Conservation (phyloP, 2,113 vertebrate species). For the Nansenia antarctica region DNA sequence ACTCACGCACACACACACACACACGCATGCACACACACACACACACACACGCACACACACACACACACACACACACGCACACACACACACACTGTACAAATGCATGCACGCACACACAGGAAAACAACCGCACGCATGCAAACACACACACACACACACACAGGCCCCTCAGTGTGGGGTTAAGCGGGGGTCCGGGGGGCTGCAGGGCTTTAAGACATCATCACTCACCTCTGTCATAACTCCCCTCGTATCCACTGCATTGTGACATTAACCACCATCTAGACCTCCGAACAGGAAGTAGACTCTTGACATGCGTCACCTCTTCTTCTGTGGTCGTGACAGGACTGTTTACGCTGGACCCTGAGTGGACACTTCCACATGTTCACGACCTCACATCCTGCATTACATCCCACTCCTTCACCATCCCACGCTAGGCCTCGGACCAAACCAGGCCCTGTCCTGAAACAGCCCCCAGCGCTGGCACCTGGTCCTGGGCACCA, state of each 20-base stretch:
- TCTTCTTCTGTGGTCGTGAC: slow-evolving; percentile 3
- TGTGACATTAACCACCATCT: slow-evolving; percentile 15
- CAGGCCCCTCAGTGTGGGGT: neutral
- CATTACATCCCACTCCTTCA: neutral
- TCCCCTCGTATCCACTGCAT: neutral
- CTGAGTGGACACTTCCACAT: neutral
- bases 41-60: too few relatives aligned
- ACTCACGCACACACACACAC: too few relatives aligned
- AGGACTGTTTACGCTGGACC: slow-evolving; percentile 2
- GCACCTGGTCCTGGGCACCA: too few relatives aligned
- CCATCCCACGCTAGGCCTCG: too few relatives aligned
- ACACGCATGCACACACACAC: too few relatives aligned
- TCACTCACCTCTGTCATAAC: neutral
- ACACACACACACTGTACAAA: too few relatives aligned
- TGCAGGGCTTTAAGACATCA: neutral
- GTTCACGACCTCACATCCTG: neutral
- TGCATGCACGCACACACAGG: too few relatives aligned
- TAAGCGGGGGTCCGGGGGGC: neutral
- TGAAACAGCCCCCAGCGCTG: too few relatives aligned
- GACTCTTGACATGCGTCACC: slow-evolving; percentile 13
- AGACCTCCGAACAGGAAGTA: neutral
- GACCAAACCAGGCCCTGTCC: too few relatives aligned
- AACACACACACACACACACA: too few relatives aligned
- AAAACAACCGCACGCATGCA: too few relatives aligned
- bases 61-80: too few relatives aligned